Evolutionary conservation across 2,797 vertebrate genomes (phyloP).

Genomic region (Chelon auratus): DNA sequence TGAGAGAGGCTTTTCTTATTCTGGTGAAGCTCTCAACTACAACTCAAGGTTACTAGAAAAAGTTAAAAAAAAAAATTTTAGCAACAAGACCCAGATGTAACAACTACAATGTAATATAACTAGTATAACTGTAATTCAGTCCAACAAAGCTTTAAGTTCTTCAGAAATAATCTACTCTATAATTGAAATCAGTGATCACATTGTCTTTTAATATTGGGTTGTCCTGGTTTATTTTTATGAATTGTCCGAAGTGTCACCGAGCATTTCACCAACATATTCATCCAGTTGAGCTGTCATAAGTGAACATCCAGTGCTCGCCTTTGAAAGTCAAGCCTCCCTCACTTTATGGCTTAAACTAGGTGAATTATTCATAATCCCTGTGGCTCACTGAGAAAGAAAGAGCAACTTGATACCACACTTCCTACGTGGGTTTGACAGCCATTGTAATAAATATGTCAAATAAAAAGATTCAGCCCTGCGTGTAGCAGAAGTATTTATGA

Average conservation of each 20-base stretch:
- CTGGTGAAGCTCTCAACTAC: too few species aligned
- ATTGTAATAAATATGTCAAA: slow-evolving; percentile 1
- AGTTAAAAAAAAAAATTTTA: too few species aligned
- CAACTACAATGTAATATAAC: too few species aligned
- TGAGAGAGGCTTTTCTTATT: too few species aligned
- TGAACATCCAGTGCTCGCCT: not conserved
- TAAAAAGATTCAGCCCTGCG: not conserved
- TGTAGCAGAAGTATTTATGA: not conserved
- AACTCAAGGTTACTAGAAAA: too few species aligned
- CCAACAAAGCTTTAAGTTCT: too few species aligned
- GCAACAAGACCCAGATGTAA: too few species aligned
- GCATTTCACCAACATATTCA: not conserved
- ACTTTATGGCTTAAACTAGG: not conserved
- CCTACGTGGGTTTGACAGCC: not conserved
- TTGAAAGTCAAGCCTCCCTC: slow-evolving; percentile 1
- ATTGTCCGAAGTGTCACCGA: not conserved
- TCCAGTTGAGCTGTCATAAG: not conserved
- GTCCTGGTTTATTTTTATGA: not conserved
- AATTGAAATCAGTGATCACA: too few species aligned
- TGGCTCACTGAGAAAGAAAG: not conserved
- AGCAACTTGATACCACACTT: not conserved
- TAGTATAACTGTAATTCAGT: too few species aligned
- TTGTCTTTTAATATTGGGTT: not conserved
- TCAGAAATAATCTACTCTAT: too few species aligned
- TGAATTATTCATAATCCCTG: not conserved